Conservation (phyloP, 2,113 vertebrate species). For the Recurvirostra avosetta region DNA sequence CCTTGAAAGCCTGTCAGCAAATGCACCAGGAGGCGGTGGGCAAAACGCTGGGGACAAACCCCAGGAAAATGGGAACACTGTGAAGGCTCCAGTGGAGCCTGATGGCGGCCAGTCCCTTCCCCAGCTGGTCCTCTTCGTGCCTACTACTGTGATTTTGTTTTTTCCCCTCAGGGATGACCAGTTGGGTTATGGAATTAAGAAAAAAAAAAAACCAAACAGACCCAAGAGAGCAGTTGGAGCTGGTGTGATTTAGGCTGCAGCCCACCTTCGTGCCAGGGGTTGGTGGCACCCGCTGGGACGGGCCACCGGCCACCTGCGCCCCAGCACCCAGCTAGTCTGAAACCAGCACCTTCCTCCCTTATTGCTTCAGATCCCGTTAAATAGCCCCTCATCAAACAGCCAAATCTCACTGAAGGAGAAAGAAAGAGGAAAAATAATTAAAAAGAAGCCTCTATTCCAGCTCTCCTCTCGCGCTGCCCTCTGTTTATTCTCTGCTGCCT, state of each 20-base stretch:
- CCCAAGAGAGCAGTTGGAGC: not conserved
- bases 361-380: not conserved
- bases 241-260: not conserved
- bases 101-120: not conserved
- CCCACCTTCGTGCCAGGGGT: rapidly evolving
- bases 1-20: not conserved
- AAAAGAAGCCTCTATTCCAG: not conserved
- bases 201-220: not conserved
- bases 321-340: not conserved
- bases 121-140: not conserved
- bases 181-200: not conserved
- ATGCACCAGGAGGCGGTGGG: rapidly evolving
- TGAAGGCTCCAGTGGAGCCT: not conserved
- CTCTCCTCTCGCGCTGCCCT: not conserved
- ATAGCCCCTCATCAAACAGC: not conserved
- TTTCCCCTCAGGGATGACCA: not conserved
- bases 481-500: not conserved
- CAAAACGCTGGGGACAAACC: not conserved
- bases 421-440: not conserved
- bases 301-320: not conserved
- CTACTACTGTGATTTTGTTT: not conserved
- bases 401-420: not conserved
- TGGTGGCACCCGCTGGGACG: not conserved
- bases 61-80: not conserved
- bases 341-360: not conserved